Base-by-base conservation (phyloP, 2,888 invertebrate species). In the Carpatolechia fugitivella region DNA sequence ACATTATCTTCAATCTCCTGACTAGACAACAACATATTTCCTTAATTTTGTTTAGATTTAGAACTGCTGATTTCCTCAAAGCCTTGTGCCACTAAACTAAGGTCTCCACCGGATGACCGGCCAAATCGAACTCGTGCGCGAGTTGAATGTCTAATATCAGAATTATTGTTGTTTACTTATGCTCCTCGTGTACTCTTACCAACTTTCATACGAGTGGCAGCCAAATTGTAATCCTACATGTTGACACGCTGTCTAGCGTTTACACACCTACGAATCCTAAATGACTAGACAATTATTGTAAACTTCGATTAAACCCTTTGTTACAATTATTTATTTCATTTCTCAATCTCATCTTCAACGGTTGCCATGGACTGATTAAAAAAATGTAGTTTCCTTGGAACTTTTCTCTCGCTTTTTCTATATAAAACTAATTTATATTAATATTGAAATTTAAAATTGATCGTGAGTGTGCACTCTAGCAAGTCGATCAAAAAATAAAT, bases 71-170 rank as follows among this genome's bases (percentile, higher is more conserved):
- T 56, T 57, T 56, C 55, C 44, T 49, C 48, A 13, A 36, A 14
- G 46, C 59, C 61, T 65, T 69, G 68, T 63, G 57, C 66, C 61
- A 65, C 59, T 62, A 62, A 62, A 58, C 56, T 64, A 66, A 69
- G 70, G 69, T 68, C 69, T 56, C 55, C 63, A 65, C 69, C 68
- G 68, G 67, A 67, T 65, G 71, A 67, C 65, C 65, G 58, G 62
- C 72, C 69, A 65, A 69, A 70, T 64, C 61, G 60, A 63, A 65
- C 57, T 56, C 59, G 58, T 47, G 59, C 69, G 68, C 62, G 66
- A 44, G 36, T 51, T 52, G 71, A 68, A 69, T 70, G 58, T 53
- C 56, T 61, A 68, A 60, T 52, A 48, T 50, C 57, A 58, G 31
- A 48, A 59, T 57, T 62, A 58, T 61, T 40, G 60, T 53, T 59